Evolutionary conservation across 92 coral and sea anemone species (phyloP), one percentile per base, ranked within the genome.

Genomic region (Anthopleura xanthogrammica): DNA sequence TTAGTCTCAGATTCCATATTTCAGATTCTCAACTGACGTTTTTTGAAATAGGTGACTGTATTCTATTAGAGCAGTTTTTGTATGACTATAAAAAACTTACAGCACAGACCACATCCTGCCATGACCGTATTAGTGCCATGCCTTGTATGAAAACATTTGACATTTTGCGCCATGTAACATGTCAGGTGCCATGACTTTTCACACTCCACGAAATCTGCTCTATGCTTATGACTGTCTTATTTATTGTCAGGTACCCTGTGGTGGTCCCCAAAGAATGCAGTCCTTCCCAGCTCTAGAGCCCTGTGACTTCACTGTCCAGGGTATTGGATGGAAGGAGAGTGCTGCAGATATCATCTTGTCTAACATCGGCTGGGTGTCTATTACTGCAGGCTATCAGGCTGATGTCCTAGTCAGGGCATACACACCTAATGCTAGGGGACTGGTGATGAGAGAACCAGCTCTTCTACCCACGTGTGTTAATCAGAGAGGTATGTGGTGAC

Each of bases 261-360:
- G 94, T 48, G 94, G 90, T 36, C 75, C 85, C 55, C 77, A 89
- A n/a, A 91, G 98, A 80, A 92, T 96, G 98, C 93, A 83, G 41
- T 90, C 83, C 43, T 92, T 96, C 80, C 98, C 99, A 20, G 77
- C 77, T 74, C 86, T 96, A 29, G 86, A 85, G 72, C 87, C 95
- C 16, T 85, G 86, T 64, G 95, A 89, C 68, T 88, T 94, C 70
- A 87, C 83, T n/a, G 52, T 96, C 42, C 81, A 82, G 24, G 98
- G 95, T 23, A 86, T 92, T 41, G 97, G 98, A 75, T 96, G 99
- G 99, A 91, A 84, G 14, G 90, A 87, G 74, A 92, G 99, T 86
- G 98, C 93, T 58, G 99, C 95, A 48, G 99, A 96, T 85, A 80
- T 96, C 16, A 90, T 94, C 39, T 57, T 96, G 83, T 96, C 99